These are phyloP conservation scores for Sporophila hypoxantha DNA, from an alignment of 2,113 vertebrate genomes.

Conservation along the genomic window DNA sequence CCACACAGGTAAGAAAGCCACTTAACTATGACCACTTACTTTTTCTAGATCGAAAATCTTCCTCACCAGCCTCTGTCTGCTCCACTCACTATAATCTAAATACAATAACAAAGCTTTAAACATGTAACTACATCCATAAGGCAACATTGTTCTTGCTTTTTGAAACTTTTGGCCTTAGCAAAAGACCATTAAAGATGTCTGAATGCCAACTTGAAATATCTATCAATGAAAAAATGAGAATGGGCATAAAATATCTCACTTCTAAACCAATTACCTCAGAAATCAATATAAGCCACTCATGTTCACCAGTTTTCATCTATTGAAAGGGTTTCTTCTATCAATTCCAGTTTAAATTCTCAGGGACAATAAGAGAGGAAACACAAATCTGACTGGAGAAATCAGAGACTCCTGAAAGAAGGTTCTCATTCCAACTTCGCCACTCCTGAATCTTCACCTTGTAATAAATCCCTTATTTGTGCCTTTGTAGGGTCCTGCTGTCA, in stretches of 20 bases:
- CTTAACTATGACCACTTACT: constrained; percentile 61
- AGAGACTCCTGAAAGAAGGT: neutral
- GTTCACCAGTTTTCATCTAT: neutral
- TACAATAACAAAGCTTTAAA: neutral
- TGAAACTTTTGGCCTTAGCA: neutral
- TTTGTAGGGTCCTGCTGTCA: neutral
- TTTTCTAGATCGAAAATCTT: constrained; percentile 80
- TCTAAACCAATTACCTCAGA: neutral
- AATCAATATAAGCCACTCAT: neutral
- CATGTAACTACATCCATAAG: neutral
- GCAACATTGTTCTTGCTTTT: neutral
- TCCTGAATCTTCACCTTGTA: neutral
- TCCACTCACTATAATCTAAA: constrained; percentile 84
- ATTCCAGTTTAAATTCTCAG: neutral
- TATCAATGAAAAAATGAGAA: neutral
- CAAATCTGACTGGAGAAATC: neutral
- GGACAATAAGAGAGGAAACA: neutral
- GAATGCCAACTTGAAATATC: neutral
- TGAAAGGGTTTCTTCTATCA: neutral
- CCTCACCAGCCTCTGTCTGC: constrained; percentile 82
- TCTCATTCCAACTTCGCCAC: neutral
- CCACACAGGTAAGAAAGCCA: neutral
- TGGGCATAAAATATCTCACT: neutral
- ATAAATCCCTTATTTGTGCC: neutral
- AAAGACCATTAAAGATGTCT: neutral